Base-by-base conservation (phyloP, 2,113 vertebrate species). In the Otocyon megalotis region DNA sequence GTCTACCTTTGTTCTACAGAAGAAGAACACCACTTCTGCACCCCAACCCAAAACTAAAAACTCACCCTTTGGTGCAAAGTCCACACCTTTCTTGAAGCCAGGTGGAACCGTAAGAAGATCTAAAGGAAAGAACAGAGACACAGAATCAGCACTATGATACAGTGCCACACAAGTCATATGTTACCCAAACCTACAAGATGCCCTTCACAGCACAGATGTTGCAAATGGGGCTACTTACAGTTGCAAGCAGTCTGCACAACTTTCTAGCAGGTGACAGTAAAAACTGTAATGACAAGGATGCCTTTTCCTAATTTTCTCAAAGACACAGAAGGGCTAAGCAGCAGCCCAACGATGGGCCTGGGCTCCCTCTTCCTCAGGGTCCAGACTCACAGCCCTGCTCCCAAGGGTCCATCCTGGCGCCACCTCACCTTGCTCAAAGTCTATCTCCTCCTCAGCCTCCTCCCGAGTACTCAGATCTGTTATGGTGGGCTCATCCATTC, bases 401-500 rank as follows among this genome's bases (percentile, higher is more conserved):
- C 93, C 53, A 60, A 20, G 4, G 37, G 54, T 62, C 53, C n/a
- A n/a, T 43, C 32, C 58, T 63, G 32, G 35, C 6, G 74, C 35
- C 43, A 24, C 2, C 15, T 84, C 92, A 99, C 99, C 99, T 76
- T 99, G 99, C 90, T 99, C 99, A 98, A 99, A 99, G 98, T 99
- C 99, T 32, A 99, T 97, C 28, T 99, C 99, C 85, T 99, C 98
- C 96, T 99, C 99, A 28, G 98, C 90, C 43, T 99, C 99, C 2
- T 98, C 98, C 53, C 97, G 98, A 54, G 98, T 98, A 90, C 98
- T 98, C 76, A 99, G 99, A 96, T 99, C 99, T 72, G 99, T 99
- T 28, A 99, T 94, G 30, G 98, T 99, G 30, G 99, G 99, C 93
- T 99, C 99, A 84, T 99, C 99, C 99, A 99, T 99, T 32, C 99